Evolutionary conservation across 64 coral and sea anemone species (phyloP).

Genomic region (Actinia equina): DNA sequence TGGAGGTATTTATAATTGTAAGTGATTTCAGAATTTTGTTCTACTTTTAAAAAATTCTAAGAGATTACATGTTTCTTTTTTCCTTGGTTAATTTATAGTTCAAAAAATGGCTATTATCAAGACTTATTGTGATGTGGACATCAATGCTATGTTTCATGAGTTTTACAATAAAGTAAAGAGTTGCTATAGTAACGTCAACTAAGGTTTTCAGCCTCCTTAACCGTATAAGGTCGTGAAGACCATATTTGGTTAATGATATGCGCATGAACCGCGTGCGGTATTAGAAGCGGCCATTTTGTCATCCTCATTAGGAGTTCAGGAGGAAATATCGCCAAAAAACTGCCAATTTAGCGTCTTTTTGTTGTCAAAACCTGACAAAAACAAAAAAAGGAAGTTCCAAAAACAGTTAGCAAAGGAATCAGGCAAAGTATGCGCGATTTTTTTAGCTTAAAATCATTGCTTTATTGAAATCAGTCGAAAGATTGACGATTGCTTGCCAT

Average conservation of each 20-base stretch:
- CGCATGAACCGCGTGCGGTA: neutral
- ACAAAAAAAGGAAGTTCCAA: neutral
- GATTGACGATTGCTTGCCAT: neutral
- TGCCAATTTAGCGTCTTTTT: neutral
- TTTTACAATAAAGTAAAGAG: neutral
- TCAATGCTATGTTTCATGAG: no score
- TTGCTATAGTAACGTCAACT: neutral
- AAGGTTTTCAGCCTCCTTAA: neutral
- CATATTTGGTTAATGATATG: conserved; percentile 15
- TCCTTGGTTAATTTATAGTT: no score
- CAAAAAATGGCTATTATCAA: no score
- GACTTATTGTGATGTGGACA: no score
- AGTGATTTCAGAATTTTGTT: no score
- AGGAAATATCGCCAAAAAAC: neutral
- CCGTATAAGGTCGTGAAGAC: neutral
- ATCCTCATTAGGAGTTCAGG: neutral
- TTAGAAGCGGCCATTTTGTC: conserved; percentile 2
- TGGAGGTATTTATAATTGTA: no score
- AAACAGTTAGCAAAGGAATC: conserved; percentile 12
- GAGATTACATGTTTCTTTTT: no score
- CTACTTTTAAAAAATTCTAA: no score
- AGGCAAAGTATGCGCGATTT: conserved; percentile 17
- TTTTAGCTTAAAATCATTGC: neutral
- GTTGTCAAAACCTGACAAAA: conserved; percentile 12
- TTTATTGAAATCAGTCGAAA: neutral